These are phyloP conservation scores for Avahi laniger DNA, from an alignment of 2,797 vertebrate species.

Conservation along the genomic window DNA sequence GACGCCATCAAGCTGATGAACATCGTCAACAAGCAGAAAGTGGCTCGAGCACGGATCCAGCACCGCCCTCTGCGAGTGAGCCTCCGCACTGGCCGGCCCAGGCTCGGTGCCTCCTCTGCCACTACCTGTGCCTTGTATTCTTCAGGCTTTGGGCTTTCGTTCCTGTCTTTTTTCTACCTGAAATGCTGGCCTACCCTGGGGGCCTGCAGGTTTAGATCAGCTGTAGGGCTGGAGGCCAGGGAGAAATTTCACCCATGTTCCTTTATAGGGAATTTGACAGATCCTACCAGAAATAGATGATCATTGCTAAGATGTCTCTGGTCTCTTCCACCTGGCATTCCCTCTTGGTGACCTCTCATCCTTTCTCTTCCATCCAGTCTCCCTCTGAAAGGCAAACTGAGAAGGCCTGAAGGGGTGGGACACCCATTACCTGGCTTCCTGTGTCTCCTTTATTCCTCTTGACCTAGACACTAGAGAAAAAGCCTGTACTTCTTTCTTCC, in stretches of 20 bases:
- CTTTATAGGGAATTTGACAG: not conserved
- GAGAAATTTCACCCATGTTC: not conserved
- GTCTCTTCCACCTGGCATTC: not conserved
- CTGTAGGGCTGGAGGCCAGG: not conserved
- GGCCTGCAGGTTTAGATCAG: not conserved
- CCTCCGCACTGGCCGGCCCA: not conserved
- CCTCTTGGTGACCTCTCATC: not conserved
- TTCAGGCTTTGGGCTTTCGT: not conserved
- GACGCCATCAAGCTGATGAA: conserved; percentile 98
- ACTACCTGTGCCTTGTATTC: not conserved
- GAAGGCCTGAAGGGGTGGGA: not conserved
- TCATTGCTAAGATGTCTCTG: not conserved
- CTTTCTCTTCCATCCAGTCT: not conserved
- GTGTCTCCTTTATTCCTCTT: not conserved
- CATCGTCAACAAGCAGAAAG: conserved; percentile 99
- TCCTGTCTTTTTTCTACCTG: not conserved
- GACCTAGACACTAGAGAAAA: not conserved
- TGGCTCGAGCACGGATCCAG: conserved; percentile 97
- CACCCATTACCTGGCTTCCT: not conserved
- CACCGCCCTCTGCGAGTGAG: conserved; percentile 96
- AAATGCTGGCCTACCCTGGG: not conserved
- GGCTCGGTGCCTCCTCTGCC: not conserved
- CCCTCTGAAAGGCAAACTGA: not conserved
- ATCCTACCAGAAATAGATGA: not conserved
- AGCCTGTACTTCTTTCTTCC: not conserved